phyloP scores from a whole-genome alignment of 2,888 invertebrate species.

The Pandemis heparana region DNA sequence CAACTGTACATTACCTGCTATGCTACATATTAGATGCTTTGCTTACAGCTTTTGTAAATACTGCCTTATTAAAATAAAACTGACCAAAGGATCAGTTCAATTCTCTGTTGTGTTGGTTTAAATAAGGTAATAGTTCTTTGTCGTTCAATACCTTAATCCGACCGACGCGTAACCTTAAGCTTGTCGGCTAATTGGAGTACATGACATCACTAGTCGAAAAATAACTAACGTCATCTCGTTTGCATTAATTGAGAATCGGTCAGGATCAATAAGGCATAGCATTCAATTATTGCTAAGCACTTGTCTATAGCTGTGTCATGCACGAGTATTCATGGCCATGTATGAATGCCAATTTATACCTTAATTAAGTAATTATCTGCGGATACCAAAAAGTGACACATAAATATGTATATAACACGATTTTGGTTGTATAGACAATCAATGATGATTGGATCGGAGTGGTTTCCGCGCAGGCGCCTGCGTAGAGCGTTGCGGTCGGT shows the following conservation, averaged over 20 bases:
- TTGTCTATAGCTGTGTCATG: not conserved
- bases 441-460: constrained; percentile 54
- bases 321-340: not conserved
- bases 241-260: constrained; percentile 25
- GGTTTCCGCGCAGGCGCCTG: constrained; percentile 57
- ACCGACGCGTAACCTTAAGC: constrained; percentile 15
- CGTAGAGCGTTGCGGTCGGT: constrained; percentile 55
- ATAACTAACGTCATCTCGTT: constrained; percentile 23
- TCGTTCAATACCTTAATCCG: not conserved
- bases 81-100: not conserved
- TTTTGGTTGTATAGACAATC: constrained; percentile 54
- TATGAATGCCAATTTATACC: constrained; percentile 12
- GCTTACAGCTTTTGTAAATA: not conserved
- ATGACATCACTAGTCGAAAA: constrained; percentile 26
- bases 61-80: not conserved
- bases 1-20: not conserved
- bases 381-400: not conserved
- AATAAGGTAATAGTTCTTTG: not conserved
- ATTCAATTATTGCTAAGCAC: constrained; percentile 10
- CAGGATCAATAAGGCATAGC: constrained; percentile 22
- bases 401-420: not conserved
- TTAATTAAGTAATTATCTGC: not conserved
- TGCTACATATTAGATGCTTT: no score
- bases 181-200: constrained; percentile 27
- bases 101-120: not conserved